Percentiles rank a stretch among this genome's conserved stretches.
Conservation (phyloP, 2,888 invertebrate species). For the Dascillus cervinus region DNA sequence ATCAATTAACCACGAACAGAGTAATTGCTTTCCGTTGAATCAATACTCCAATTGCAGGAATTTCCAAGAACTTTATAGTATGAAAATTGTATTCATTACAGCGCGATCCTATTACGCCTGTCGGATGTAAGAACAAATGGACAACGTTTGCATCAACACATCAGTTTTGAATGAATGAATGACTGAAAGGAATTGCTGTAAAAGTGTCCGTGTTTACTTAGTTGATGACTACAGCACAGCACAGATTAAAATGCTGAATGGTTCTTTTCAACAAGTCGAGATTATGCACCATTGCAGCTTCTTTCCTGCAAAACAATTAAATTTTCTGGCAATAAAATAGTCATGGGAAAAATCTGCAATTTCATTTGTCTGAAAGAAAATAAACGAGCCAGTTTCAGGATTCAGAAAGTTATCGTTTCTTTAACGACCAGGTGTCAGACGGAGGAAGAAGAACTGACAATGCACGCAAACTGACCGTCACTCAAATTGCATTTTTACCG, state of each 20-base stretch:
- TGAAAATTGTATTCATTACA: not conserved
- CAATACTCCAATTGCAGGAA: conserved; percentile 12
- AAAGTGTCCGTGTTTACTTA: conserved; percentile 27
- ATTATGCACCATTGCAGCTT: too few relatives aligned
- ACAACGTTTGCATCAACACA: conserved; percentile 12
- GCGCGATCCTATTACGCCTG: conserved; percentile 1
- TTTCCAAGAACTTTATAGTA: conserved; percentile 7
- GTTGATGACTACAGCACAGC: conserved; percentile 26
- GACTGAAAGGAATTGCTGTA: conserved; percentile 19
- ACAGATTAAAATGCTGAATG: conserved; percentile 25
- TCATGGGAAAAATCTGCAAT: too few relatives aligned
- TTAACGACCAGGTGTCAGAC: too few relatives aligned
- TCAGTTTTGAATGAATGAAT: conserved; percentile 12
- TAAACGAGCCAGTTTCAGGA: too few relatives aligned
- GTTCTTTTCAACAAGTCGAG: conserved; percentile 20
- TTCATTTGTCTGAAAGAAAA: too few relatives aligned
- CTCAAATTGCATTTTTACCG: too few relatives aligned
- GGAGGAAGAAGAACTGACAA: too few relatives aligned
- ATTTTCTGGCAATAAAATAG: too few relatives aligned
- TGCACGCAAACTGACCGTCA: too few relatives aligned
- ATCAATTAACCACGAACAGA: conserved; percentile 22
- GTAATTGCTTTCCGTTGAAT: conserved; percentile 20
- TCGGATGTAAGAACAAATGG: conserved; percentile 8
- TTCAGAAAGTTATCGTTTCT: too few relatives aligned
- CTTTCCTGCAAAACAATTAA: too few relatives aligned